Evolutionary conservation across 2,888 invertebrate species (phyloP), one percentile per base, ranked within the genome.

Genomic region (Cancer borealis): DNA sequence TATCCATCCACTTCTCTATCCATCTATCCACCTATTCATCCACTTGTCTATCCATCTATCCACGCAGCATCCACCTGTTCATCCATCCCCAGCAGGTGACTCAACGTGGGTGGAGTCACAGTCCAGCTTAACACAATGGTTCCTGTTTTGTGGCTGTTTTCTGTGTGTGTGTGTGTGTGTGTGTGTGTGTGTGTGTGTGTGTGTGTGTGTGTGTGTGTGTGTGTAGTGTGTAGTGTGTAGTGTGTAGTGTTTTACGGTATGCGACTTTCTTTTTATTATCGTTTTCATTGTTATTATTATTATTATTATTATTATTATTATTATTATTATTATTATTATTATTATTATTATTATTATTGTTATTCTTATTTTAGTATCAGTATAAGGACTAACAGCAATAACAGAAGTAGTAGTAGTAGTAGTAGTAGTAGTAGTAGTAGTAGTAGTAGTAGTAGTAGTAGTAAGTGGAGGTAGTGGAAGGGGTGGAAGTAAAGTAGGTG

Each of bases 191-290:
- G 39, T 54, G 30, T 66, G 73, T 79, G 66, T 92, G 21, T 92
- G 46, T 92, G 47, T 30, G 45, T 92, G 30, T 92, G 49, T 92
- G 49, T 92, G 66, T 87, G 45, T 92, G 30, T 87, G 49, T 92
- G 10, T 92, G 49, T 84, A 1, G 49, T 87, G n/a, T 92, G 39
- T 92, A 26, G 39, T 30, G 26, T 47, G 14, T n/a, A 39, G 26
- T 90, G 88, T 46, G 47, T 88, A 39, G 47, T 88, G 88, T 88
- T 45, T 88, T 45, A 45, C 45, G 46, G 88, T 88, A 46, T 88
- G 46, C 45, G 88, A 45, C 45, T 88, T 45, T 88, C 45, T 88
- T 39, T 88, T 39, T 88, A 46, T 30, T 12, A n/a, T 39, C 39
- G 39, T 39, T 39, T 39, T 39, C 39, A 39, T 39, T 39, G 2